Evolutionary conservation across 2,888 invertebrate species (phyloP).

Genomic region (Terebella lapidaria): DNA sequence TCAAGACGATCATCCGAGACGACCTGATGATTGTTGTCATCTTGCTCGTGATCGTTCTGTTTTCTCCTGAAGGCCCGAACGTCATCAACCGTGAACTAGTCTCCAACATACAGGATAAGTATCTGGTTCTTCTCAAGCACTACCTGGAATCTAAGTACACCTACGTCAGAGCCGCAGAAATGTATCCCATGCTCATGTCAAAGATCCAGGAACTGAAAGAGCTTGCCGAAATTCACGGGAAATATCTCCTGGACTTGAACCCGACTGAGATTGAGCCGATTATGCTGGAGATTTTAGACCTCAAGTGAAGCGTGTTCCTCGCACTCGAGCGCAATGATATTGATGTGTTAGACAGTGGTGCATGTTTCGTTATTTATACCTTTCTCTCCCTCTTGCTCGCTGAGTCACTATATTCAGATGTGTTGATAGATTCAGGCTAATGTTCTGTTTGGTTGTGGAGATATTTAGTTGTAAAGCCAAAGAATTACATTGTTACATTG

Average conservation of each 20-base stretch:
- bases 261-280: conserved; percentile 86
- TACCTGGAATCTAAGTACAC: conserved; percentile 46
- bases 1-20: conserved; percentile 59
- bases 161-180: conserved; percentile 32
- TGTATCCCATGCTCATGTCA: conserved; percentile 62
- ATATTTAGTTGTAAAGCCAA: no score
- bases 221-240: conserved; percentile 84
- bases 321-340: no score
- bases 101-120: conserved; percentile 55
- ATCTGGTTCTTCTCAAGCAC: conserved; percentile 47
- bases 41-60: conserved; percentile 83
- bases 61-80: conserved; percentile 75
- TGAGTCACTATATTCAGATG: no score
- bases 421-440: no score
- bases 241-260: conserved; percentile 87
- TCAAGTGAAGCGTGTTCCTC: conserved; percentile 54
- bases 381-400: no score
- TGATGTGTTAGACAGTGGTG: no score
- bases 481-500: no score
- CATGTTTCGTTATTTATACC: no score
- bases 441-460: no score
- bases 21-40: conserved; percentile 88
- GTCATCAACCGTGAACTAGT: conserved; percentile 54
- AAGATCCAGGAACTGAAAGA: conserved; percentile 84
- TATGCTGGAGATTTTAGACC: conserved; percentile 89